Evolutionary conservation across 1,140 invertebrate genomes (phyloP), one percentile per base, ranked within the genome.

Genomic region (Brachionus plicatilis): DNA sequence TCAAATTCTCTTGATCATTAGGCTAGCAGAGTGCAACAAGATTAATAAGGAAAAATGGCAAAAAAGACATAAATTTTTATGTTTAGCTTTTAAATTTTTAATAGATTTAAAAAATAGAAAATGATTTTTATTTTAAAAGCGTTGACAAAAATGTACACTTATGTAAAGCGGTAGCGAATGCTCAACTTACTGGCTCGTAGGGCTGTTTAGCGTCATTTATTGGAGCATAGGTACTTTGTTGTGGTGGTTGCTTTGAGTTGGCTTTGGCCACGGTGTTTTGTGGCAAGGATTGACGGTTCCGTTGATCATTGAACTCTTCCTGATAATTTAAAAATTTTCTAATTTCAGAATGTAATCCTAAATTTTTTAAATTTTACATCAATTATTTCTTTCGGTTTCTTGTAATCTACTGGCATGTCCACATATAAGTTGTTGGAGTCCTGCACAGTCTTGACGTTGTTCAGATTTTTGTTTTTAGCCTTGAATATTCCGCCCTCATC

Each of bases 401-500:
- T 82, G 20, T 65, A 68, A 29, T 82, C 79, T 14, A 82, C 53
- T 20, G 79, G 79, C 79, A 65, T 82, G 41, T 82, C 79, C 11
- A 82, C 11, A 82, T 82, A 82, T 56, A 68, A 45, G 29, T 82
- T 43, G 17, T 60, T 43, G 9, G 33, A 43, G 60, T 82, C 79
- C 53, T 82, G 53, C 17, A 82, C 41, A n/a, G 79, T 82, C 20
- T 82, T 60, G 33, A 27, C 50, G 27, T 82, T 60, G 27, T 82
- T 68, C 1, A 20, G 8, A 3, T 27, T 47, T 65, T 47, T 60
- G 37, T 82, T 60, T 37, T 47, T 60, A 65, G 79, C 79, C 27
- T 82, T 82, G 79, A 65, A 82, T 47, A 82, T 82, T 29, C 79
- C 79, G n/a, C 79, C 79, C 9, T 82, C 53, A 41, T 82, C 79